phyloP scores from a whole-genome alignment of 1,140 invertebrate genomes.

The Eurytemora carolleeae region DNA sequence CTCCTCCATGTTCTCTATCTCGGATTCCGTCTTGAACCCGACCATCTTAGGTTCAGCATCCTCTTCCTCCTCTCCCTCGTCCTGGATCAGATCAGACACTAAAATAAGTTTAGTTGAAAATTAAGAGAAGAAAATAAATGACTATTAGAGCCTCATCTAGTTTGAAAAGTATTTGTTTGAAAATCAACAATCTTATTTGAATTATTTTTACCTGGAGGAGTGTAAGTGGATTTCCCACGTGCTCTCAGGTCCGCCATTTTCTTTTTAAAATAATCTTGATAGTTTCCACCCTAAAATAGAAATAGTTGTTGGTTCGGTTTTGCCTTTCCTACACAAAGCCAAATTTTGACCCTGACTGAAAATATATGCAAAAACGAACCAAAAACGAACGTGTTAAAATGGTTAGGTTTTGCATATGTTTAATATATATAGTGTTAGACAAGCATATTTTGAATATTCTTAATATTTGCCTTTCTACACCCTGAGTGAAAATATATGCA shows the following conservation, averaged over 20 bases:
- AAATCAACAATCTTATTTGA: too few relatives aligned
- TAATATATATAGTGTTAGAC: not conserved
- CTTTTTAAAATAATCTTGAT: not conserved
- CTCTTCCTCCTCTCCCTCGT: too few relatives aligned
- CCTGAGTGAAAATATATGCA: not conserved
- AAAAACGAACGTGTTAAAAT: not conserved
- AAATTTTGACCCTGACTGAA: not conserved
- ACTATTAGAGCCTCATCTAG: too few relatives aligned
- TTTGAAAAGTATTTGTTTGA: too few relatives aligned
- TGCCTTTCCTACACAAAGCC: not conserved
- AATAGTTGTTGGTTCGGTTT: too few relatives aligned
- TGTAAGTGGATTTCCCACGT: not conserved
- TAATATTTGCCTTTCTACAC: not conserved
- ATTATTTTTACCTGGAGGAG: too few relatives aligned
- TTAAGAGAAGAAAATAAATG: too few relatives aligned
- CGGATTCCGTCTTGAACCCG: too few relatives aligned
- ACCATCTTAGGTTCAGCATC: too few relatives aligned
- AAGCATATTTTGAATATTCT: not conserved
- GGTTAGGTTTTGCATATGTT: not conserved
- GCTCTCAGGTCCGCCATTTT: not conserved
- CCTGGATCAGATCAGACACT: too few relatives aligned
- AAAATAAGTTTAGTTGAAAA: too few relatives aligned
- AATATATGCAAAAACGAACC: not conserved
- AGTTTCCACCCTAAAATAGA: not conserved
- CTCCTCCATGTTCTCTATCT: too few relatives aligned